A percentile compares a stretch with the other conserved stretches of the same genome.
Conservation (phyloP, 2,888 invertebrate species). For the Drosophila robusta region DNA sequence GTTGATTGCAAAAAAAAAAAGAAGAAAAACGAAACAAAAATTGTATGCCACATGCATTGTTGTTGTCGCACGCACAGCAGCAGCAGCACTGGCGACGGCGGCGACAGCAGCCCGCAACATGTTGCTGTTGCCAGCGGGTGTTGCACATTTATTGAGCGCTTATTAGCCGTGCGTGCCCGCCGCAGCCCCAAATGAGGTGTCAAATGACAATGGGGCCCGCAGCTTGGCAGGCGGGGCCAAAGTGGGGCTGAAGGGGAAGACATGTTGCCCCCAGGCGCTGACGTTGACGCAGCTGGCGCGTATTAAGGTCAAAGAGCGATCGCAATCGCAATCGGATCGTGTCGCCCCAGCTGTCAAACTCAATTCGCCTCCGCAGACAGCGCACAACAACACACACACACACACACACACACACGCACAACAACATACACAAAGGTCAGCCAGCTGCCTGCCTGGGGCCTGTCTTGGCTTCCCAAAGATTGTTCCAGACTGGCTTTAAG, state of each 20-base stretch:
- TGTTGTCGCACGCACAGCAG: slow-evolving; percentile 62
- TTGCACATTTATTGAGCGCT: slow-evolving; percentile 83
- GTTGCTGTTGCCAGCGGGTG: slow-evolving; percentile 80
- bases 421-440: slow-evolving; percentile 72
- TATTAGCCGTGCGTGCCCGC: slow-evolving; percentile 76
- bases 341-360: slow-evolving; percentile 80
- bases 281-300: slow-evolving; percentile 74
- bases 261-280: slow-evolving; percentile 36
- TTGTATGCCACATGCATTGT: slow-evolving; percentile 61
- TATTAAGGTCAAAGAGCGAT: slow-evolving; percentile 81
- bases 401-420: slow-evolving; percentile 18
- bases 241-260: not conserved
- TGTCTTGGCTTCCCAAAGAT: slow-evolving; percentile 51
- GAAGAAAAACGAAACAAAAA: slow-evolving; percentile 26
- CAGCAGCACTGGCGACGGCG: slow-evolving; percentile 17
- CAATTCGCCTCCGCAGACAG: slow-evolving; percentile 72
- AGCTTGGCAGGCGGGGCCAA: not conserved
- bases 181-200: slow-evolving; percentile 82
- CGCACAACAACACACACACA: slow-evolving; percentile 28
- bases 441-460: slow-evolving; percentile 64
- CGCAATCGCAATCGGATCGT: slow-evolving; percentile 76
- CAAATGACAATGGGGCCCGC: slow-evolving; percentile 77
- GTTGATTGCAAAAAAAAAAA: slow-evolving; percentile 72
- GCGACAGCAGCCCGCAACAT: slow-evolving; percentile 43
- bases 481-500: slow-evolving; percentile 45